Evolutionary conservation across 1,140 invertebrate genomes (phyloP).

Genomic region (Drosophila parabipectinata): DNA sequence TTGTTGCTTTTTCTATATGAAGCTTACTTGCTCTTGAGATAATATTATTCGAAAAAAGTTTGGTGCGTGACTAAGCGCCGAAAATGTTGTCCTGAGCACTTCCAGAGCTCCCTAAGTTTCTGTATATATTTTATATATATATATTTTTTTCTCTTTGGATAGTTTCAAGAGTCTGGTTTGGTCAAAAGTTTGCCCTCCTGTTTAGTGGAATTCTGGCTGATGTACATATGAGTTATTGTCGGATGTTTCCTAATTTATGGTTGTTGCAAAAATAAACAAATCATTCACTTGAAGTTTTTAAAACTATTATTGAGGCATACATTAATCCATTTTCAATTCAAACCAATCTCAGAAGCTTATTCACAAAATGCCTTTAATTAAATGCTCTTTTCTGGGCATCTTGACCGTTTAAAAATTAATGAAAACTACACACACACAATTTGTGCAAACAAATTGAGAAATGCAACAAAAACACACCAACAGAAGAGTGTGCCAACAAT

Average conservation of each 20-base stretch:
- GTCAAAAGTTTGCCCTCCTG: constrained; percentile 6
- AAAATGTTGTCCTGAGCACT: constrained; percentile 45
- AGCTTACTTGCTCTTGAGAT: constrained; percentile 22
- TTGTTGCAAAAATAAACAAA: constrained; percentile 9
- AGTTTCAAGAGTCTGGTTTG: constrained; percentile 29
- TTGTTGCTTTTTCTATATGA: not conserved
- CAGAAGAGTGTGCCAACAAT: constrained; percentile 19
- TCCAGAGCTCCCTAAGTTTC: constrained; percentile 15
- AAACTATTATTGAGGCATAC: not conserved
- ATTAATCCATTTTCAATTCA: too few relatives aligned
- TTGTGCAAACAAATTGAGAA: constrained; percentile 76
- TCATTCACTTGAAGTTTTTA: not conserved
- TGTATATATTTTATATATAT: not conserved
- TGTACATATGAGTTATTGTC: not conserved
- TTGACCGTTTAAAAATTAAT: constrained; percentile 20
- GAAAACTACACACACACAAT: constrained; percentile 39
- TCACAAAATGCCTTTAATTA: constrained; percentile 41
- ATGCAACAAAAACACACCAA: constrained; percentile 44
- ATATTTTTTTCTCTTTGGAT: constrained; percentile 9
- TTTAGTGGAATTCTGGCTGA: not conserved
- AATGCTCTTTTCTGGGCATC: constrained; percentile 10
- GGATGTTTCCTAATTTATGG: constrained; percentile 11
- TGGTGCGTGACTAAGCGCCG: constrained; percentile 55
- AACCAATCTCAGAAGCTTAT: too few relatives aligned
- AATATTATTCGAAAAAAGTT: constrained; percentile 56